phyloP scores from a whole-genome alignment of 2,888 invertebrate species.

The Cephus sareptanus region DNA sequence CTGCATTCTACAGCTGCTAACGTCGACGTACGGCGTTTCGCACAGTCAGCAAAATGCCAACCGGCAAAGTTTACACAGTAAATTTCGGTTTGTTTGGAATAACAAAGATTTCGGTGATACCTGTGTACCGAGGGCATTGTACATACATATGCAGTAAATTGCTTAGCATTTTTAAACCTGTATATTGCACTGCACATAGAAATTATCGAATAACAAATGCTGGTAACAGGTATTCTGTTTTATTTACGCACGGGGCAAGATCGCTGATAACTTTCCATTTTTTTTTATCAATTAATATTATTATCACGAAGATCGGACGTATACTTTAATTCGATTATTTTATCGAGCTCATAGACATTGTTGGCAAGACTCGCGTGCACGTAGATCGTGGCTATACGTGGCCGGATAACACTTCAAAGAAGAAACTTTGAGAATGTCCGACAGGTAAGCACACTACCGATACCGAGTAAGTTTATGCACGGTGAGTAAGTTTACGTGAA shows the following conservation, averaged over 20 bases:
- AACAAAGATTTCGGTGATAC: not conserved
- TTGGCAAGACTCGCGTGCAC: not conserved
- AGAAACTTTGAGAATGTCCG: not conserved
- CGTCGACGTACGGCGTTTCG: slow-evolving; percentile 8
- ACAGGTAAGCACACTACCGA: not conserved
- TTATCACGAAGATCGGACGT: not conserved
- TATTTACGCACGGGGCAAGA: no score
- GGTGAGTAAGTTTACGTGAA: not conserved
- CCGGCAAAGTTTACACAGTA: slow-evolving; percentile 4
- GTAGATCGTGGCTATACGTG: not conserved
- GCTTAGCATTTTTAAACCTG: not conserved
- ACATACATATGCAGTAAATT: not conserved
- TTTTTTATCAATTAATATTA: not conserved
- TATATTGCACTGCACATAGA: not conserved
- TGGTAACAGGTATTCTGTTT: no score
- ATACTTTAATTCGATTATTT: not conserved
- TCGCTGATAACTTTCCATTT: no score
- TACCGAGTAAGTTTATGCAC: not conserved
- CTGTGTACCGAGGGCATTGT: not conserved
- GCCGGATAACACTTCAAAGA: not conserved
- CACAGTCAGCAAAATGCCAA: slow-evolving; percentile 14
- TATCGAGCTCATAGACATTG: not conserved
- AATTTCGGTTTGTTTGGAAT: not conserved
- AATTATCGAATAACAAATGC: not conserved
- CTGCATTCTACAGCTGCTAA: slow-evolving; percentile 23